Conservation (phyloP, 2,888 invertebrate genomes). For the Hypolimnas misippus region DNA sequence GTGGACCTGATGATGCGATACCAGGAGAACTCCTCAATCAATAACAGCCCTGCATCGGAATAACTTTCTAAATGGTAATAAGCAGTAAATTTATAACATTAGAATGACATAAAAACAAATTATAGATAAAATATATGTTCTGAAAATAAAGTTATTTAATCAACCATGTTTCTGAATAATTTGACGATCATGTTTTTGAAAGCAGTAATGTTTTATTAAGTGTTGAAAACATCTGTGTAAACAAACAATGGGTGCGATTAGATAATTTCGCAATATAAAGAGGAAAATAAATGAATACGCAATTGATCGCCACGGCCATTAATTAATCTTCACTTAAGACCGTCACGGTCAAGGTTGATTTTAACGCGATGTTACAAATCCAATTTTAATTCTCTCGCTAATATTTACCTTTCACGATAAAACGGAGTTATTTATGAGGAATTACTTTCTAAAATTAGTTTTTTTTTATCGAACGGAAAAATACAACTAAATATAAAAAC, state of each 20-base stretch:
- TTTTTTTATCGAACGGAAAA: neutral
- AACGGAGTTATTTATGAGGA: neutral
- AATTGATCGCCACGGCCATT: conserved; percentile 18
- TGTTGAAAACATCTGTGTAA: neutral
- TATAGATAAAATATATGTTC: too few species aligned
- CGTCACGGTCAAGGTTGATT: conserved; percentile 22
- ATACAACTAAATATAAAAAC: neutral
- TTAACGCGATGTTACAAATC: conserved; percentile 13
- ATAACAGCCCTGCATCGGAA: too few species aligned
- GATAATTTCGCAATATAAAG: conserved; percentile 20
- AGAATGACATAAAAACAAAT: too few species aligned
- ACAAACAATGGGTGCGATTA: neutral
- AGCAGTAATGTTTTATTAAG: too few species aligned
- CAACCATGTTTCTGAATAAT: too few species aligned
- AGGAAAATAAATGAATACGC: conserved; percentile 22
- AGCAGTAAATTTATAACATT: too few species aligned
- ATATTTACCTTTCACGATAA: conserved; percentile 6
- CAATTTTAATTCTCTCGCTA: neutral
- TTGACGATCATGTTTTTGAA: too few species aligned
- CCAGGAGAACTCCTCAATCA: too few species aligned
- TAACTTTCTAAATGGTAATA: too few species aligned
- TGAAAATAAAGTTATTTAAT: too few species aligned
- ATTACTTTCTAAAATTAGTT: neutral
- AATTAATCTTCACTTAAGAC: conserved; percentile 11
- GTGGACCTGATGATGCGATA: too few species aligned